Conservation (phyloP, 2,888 invertebrate genomes). For the Caradrina clavipalpis region DNA sequence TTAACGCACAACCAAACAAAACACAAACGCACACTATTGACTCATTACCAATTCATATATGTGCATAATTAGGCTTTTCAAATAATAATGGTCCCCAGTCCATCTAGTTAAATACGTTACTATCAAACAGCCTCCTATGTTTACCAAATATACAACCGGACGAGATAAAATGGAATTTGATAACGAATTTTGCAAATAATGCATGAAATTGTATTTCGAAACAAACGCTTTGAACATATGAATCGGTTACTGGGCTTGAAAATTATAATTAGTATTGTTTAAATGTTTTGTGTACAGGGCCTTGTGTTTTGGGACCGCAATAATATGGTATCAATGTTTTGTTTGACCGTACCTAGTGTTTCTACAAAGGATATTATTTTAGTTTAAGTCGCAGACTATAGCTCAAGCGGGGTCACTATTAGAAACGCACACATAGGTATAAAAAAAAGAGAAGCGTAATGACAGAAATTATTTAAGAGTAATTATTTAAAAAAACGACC, state of each 20-base stretch:
- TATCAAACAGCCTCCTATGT: slow-evolving; percentile 25
- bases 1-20: slow-evolving; percentile 3
- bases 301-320: neutral
- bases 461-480: no score
- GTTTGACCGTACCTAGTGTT: neutral
- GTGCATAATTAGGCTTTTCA: slow-evolving; percentile 58
- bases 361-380: neutral
- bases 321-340: slow-evolving; percentile 16
- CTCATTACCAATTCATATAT: slow-evolving; percentile 58
- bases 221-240: slow-evolving; percentile 22
- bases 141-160: slow-evolving; percentile 16
- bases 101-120: slow-evolving; percentile 31
- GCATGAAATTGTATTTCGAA: slow-evolving; percentile 40
- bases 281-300: slow-evolving; percentile 8
- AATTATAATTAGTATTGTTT: slow-evolving; percentile 38
- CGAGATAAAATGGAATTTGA: slow-evolving; percentile 50
- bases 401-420: no score
- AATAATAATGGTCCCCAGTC: slow-evolving; percentile 53
- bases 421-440: no score
- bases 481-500: no score
- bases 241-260: slow-evolving; percentile 32
- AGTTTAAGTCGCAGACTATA: no score
- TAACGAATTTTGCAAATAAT: slow-evolving; percentile 41
- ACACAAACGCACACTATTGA: slow-evolving; percentile 25
- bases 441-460: no score